Base-by-base conservation (phyloP, 2,113 vertebrate species). In the Saccopteryx bilineata region DNA sequence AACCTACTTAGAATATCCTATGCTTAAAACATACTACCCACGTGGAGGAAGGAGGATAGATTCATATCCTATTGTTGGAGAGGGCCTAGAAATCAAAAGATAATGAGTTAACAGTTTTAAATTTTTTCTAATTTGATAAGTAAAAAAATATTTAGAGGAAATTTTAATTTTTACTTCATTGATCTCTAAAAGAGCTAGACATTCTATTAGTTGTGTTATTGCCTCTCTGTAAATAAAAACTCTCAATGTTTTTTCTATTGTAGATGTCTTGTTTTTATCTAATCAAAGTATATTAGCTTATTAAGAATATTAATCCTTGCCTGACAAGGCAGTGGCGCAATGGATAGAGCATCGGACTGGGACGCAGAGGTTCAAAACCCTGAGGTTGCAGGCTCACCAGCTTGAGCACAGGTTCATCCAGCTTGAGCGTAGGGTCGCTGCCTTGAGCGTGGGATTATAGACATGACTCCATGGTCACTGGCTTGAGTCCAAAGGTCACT, bases 131-230 rank as follows among this genome's bases (percentile, higher is more conserved):
- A 95, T 9, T 76, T 75, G 46, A 88, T 95, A 60, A 80, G 24
- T 82, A 74, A 61, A 92, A 69, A 60, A 19, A n/a, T n/a, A 61
- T 75, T 39, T 82, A 82, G 13, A 7, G 65, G 31, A 10, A 33
- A 79, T 90, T 80, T 92, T 72, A 9, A 75, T 58, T 80, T 78
- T 87, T 56, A 58, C 13, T 91, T 96, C 46, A 61, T 48, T 54
- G 9, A 63, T 68, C 12, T 75, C 68, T 87, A 82, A 60, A 81
- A 71, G 81, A 74, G 26, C 52, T 68, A 65, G 72, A 56, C 7
- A 75, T 91, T 52, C 26, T 87, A 68, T 46, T 89, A 48, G 3
- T 3, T 74, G 72, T 50, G 66, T 86, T 75, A 75, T 61, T 91
- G 54, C 12, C 5, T 90, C 68, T 76, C 12, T 33, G 7, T 87